A percentile compares a stretch with the other conserved stretches of the same genome.
Evolutionary conservation across 2,888 invertebrate genomes (phyloP).

Genomic region (Agrotis clavis): DNA sequence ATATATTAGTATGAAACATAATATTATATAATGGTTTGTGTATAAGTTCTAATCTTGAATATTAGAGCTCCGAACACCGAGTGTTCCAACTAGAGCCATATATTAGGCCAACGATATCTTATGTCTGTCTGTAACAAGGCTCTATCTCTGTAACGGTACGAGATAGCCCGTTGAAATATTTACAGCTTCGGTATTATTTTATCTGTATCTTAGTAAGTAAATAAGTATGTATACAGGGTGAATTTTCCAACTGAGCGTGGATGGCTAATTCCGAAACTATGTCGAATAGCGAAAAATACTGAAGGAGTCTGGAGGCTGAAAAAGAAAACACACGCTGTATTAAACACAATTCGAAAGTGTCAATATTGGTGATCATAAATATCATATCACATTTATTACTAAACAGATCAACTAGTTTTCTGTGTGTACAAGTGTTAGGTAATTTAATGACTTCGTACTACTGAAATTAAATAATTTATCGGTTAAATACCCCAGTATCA

Average conservation of each 20-base stretch:
- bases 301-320: too few relatives aligned
- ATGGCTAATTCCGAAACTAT: too few relatives aligned
- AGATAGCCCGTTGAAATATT: background rate
- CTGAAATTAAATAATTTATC: background rate
- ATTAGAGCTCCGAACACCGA: background rate
- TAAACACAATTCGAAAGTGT: too few relatives aligned
- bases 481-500: background rate
- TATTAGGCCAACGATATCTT: slow-evolving; percentile 1
- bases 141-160: slow-evolving; percentile 14
- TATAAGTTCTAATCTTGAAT: background rate
- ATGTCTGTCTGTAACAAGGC: background rate
- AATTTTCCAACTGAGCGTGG: too few relatives aligned
- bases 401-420: too few relatives aligned
- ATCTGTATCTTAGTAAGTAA: background rate
- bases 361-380: too few relatives aligned
- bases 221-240: too few relatives aligned
- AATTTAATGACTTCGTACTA: background rate
- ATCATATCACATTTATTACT: too few relatives aligned
- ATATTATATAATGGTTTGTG: too few relatives aligned
- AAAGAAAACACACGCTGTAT: too few relatives aligned
- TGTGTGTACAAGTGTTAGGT: background rate
- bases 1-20: background rate
- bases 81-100: background rate
- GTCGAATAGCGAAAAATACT: too few relatives aligned
- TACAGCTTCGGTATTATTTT: background rate